phyloP scores from a whole-genome alignment of 2,113 vertebrate genomes.

The Salvelinus alpinus region DNA sequence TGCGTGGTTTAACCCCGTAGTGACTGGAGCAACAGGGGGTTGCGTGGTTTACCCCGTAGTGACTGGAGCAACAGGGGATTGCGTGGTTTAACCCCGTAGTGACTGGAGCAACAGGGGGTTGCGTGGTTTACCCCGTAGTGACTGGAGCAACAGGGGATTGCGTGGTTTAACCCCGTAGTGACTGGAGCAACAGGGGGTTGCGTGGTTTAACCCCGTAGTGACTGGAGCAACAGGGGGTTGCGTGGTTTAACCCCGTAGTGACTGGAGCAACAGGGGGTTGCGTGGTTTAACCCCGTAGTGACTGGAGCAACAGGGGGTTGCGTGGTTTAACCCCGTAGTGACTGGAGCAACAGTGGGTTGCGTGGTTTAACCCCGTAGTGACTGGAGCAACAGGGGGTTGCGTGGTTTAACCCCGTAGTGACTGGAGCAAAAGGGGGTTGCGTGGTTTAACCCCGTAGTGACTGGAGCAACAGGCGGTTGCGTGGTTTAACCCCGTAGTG shows the following conservation, averaged over 20 bases:
- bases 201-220: no score
- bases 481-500: conserved; percentile 40
- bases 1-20: conserved; percentile 28
- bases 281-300: conserved; percentile 40
- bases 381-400: conserved; percentile 13
- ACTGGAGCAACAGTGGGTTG: no score
- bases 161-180: conserved; percentile 39
- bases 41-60: conserved; percentile 34
- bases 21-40: conserved; percentile 31
- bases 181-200: conserved; percentile 16
- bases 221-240: no score
- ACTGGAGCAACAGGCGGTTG: no score
- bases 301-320: conserved; percentile 16
- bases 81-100: no score
- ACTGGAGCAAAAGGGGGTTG: conserved; percentile 15
- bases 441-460: no score
- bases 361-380: conserved; percentile 40
- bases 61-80: conserved; percentile 25
- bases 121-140: conserved; percentile 40
- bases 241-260: conserved; percentile 39
- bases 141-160: conserved; percentile 13
- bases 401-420: conserved; percentile 40
- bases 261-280: conserved; percentile 14
- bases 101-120: no score
- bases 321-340: no score